Percentiles rank a stretch among this genome's conserved stretches.
These are phyloP conservation scores for Dryomyza anilis DNA, from an alignment of 2,888 invertebrate genomes.

Conservation along the genomic window DNA sequence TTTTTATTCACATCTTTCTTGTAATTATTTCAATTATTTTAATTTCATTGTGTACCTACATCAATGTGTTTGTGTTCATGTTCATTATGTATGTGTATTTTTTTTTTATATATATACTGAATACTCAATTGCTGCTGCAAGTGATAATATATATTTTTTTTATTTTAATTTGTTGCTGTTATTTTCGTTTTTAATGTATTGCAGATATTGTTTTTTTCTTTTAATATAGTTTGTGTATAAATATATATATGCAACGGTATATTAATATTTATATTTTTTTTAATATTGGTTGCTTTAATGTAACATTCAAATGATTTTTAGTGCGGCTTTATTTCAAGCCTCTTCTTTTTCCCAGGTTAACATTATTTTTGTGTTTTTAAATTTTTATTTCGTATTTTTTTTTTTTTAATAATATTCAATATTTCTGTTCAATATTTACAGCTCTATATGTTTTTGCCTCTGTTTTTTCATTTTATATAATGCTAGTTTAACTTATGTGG, in stretches of 20 bases:
- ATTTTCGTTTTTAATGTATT: neutral
- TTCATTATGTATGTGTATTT: constrained; percentile 16
- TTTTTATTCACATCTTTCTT: neutral
- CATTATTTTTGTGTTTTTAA: constrained; percentile 31
- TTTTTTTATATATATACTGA: neutral
- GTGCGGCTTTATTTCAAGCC: constrained; percentile 19
- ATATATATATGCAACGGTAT: constrained; percentile 28
- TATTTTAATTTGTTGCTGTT: constrained; percentile 1
- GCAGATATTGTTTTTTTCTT: constrained; percentile 1
- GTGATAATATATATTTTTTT: neutral
- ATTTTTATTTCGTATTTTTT: constrained; percentile 17
- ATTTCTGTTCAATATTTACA: neutral
- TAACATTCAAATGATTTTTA: constrained; percentile 18
- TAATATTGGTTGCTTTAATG: constrained; percentile 24
- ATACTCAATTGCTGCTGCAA: neutral
- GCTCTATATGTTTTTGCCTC: constrained; percentile 3
- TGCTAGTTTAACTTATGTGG: constrained; percentile 45
- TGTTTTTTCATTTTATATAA: constrained; percentile 38
- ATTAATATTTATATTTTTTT: constrained; percentile 26
- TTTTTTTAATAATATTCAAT: neutral
- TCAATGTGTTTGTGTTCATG: constrained; percentile 14
- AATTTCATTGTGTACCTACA: neutral
- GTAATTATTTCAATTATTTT: constrained; percentile 20
- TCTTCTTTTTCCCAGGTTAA: constrained; percentile 21
- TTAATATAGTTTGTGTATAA: constrained; percentile 12